Evolutionary conservation across 2,113 vertebrate species (phyloP), one percentile per base, ranked within the genome.

Genomic region (Rhabdornis inornatus): DNA sequence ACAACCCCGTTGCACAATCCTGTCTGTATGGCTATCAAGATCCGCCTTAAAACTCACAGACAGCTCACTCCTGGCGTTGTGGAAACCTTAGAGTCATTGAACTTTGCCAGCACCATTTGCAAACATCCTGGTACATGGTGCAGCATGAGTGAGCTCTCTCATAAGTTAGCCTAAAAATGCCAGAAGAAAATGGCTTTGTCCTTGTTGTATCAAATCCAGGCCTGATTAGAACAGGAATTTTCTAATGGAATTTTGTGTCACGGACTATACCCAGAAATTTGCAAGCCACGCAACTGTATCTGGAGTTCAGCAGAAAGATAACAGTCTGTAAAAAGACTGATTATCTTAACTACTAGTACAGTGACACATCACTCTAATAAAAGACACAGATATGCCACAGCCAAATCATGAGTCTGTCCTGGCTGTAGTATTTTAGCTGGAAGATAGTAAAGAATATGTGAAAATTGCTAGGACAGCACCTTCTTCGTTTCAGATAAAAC

Each of bases 251-350:
- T 88, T 90, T 91, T 88, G 44, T 31, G n/a, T 81, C 28, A 2
- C 3, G 1, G 89, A 52, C 52, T 82, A 21, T 39, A 88, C 44
- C 33, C 35, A 39, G 42, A 70, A 77, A 85, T 92, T 85, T 90
- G 35, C 68, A 93, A 90, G 71, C 83, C 70, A 55, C 55, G 20
- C 40, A 87, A 47, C 37, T 30, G 21, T 91, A 86, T 85, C 40
- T 93, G 92, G 75, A 94, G 83, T 61, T 90, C 5, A 4, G 86
- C 83, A 70, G 86, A 80, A 90, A 89, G 91, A 56, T 84, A 91
- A 88, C 30, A 74, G 53, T 60, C 75, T 68, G 31, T 65, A n/a
- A 79, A 92, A 92, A 84, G 68, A 79, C 92, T 82, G 85, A 33
- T 85, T 28, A 55, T 7, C 35, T 94, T 89, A 92, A 93, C 82